Percentiles rank a stretch among this genome's conserved stretches.
These are phyloP conservation scores for Scelioninae gen. 2 DNA, from an alignment of 2,888 invertebrate genomes.

Conservation along the genomic window DNA sequence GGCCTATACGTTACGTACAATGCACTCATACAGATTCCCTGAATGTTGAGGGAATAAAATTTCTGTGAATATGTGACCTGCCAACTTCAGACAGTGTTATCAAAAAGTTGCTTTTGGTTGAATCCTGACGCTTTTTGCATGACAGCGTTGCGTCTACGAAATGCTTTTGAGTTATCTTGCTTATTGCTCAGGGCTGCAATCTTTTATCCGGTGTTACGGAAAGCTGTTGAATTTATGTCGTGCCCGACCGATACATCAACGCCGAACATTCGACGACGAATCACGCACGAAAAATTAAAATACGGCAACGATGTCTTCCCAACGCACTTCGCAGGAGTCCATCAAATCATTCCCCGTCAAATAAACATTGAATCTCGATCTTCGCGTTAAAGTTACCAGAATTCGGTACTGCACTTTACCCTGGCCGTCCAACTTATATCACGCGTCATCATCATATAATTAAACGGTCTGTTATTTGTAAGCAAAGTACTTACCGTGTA, in stretches of 20 bases:
- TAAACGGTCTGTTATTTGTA: too few species aligned
- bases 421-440: too few species aligned
- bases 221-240: constrained; percentile 26
- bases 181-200: constrained; percentile 41
- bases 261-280: background rate
- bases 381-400: constrained; percentile 2
- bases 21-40: constrained; percentile 43
- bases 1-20: constrained; percentile 30
- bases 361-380: background rate
- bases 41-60: constrained; percentile 48
- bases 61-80: constrained; percentile 40
- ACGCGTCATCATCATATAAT: too few species aligned
- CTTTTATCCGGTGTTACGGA: constrained; percentile 31
- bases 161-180: constrained; percentile 33
- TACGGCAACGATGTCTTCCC: constrained; percentile 9
- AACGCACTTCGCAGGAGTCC: constrained; percentile 1
- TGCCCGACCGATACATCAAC: constrained; percentile 35
- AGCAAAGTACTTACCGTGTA: too few species aligned
- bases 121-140: constrained; percentile 40
- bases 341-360: background rate
- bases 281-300: constrained; percentile 21
- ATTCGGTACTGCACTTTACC: background rate
- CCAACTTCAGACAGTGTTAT: constrained; percentile 42
- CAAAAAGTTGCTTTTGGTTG: constrained; percentile 35
- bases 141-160: constrained; percentile 32